Base-by-base conservation (phyloP, 2,113 vertebrate genomes). In the Promerops cafer region DNA sequence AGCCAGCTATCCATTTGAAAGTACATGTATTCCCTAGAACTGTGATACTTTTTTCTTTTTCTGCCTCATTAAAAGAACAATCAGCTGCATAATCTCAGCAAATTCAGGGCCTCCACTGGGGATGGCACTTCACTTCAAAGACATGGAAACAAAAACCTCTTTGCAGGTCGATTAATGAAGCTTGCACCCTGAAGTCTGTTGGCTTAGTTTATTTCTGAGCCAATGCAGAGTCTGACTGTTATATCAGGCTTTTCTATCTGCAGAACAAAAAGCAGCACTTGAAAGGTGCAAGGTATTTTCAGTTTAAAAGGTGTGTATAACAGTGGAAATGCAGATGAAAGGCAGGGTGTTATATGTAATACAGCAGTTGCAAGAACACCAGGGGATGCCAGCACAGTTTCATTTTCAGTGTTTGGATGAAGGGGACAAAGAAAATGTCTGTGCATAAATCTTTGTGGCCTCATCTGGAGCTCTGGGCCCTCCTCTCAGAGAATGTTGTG, bases 401-500 rank as follows among this genome's bases (percentile, higher is more conserved):
- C 33, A 60, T 83, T 57, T 74, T 74, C 50, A 42, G 49, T 26
- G 23, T 85, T 53, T 65, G 40, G 22, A 56, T 60, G 66, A 93
- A 90, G 59, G n/a, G 31, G 42, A 83, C 64, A 86, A 70, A 93
- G 75, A 65, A 90, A 70, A 37, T 93, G 39, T 33, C 90, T 88
- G 79, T 74, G 72, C 60, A 37, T 81, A 81, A 84, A 54, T 71
- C 85, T 80, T 66, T 87, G 88, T 65, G 85, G 85, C 42, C 47
- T 89, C 93, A 83, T 83, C 89, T 88, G 83, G 71, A 90, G 83
- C 68, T 86, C 59, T 97, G 71, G 53, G 37, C 54, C 27, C 79
- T 92, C 54, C 59, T 93, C 76, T 87, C 52, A 27, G 76, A 90
- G 54, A 95, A 90, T 74, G 33, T 31, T 93, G 94, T 94, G 94